Evolutionary conservation across 2,113 vertebrate species (phyloP).

Genomic region (Megaceryle maxima): DNA sequence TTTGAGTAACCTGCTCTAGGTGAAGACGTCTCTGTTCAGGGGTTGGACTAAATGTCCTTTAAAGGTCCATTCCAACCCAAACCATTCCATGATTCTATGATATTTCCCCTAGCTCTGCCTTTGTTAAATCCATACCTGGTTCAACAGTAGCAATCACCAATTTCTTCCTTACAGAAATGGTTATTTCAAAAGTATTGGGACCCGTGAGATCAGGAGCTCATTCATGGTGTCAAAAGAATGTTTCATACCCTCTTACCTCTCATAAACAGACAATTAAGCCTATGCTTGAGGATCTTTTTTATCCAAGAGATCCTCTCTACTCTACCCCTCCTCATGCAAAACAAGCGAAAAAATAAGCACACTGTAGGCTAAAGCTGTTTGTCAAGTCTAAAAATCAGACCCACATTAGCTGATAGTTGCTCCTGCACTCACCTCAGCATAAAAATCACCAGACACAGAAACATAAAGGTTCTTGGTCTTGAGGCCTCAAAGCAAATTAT

Average conservation of each 20-base stretch:
- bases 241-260: not conserved
- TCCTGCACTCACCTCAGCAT: not conserved
- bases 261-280: not conserved
- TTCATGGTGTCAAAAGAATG: not conserved
- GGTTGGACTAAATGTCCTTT: too few relatives aligned
- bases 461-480: not conserved
- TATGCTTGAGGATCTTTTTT: not conserved
- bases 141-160: not conserved
- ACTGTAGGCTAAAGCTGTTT: not conserved
- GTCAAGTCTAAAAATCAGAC: not conserved
- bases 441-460: not conserved
- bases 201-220: not conserved
- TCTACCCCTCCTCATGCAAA: fast-evolving
- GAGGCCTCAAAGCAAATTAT: not conserved
- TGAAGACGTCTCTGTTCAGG: too few relatives aligned
- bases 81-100: too few relatives aligned
- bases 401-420: not conserved
- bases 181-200: not conserved
- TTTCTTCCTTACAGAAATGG: not conserved
- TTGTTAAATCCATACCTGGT: not conserved
- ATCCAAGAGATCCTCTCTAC: not conserved
- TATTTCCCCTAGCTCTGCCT: not conserved
- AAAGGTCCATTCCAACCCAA: too few relatives aligned
- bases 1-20: too few relatives aligned
- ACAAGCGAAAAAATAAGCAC: not conserved